Percentiles rank a stretch among this genome's conserved stretches.
Evolutionary conservation across 2,113 vertebrate genomes (phyloP).

Genomic region (Notothenia rossii): DNA sequence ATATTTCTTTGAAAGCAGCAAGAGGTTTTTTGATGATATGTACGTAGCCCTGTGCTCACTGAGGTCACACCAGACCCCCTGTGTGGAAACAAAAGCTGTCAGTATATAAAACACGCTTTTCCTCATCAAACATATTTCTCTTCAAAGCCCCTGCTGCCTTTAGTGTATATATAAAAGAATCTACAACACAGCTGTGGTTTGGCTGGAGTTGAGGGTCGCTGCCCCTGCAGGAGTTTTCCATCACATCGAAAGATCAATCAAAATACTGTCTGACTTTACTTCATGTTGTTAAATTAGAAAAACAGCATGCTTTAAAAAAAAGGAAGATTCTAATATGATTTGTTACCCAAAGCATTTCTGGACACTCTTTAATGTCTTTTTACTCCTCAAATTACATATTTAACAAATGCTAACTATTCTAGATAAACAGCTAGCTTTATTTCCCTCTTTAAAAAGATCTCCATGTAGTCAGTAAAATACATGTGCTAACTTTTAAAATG

Average conservation of each 20-base stretch:
- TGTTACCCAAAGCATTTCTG: background rate
- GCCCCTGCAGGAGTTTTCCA: slow-evolving; percentile 59
- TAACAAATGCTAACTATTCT: background rate
- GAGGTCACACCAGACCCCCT: slow-evolving; percentile 43
- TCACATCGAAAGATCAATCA: slow-evolving; percentile 50
- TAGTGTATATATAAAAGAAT: slow-evolving; percentile 45
- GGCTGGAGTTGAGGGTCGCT: slow-evolving; percentile 52
- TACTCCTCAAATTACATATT: background rate
- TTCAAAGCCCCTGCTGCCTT: slow-evolving; percentile 33
- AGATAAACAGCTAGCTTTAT: background rate
- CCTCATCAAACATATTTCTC: slow-evolving; percentile 33
- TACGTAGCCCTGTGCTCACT: background rate
- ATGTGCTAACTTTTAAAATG: background rate
- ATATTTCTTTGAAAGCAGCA: slow-evolving; percentile 54
- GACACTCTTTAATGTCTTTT: background rate
- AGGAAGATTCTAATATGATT: background rate
- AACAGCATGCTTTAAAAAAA: background rate
- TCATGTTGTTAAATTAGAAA: slow-evolving; percentile 7
- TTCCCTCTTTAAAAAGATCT: background rate
- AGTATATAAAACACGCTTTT: slow-evolving; percentile 32
- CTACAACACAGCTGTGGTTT: slow-evolving; percentile 57
- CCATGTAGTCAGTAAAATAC: background rate
- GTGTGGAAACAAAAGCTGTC: slow-evolving; percentile 40
- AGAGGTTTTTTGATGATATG: slow-evolving; percentile 41
- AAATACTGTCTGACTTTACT: background rate